A percentile compares a stretch with the other conserved stretches of the same genome.
phyloP scores from a whole-genome alignment of 2,113 vertebrate genomes.

The Toxotes jaculatrix region DNA sequence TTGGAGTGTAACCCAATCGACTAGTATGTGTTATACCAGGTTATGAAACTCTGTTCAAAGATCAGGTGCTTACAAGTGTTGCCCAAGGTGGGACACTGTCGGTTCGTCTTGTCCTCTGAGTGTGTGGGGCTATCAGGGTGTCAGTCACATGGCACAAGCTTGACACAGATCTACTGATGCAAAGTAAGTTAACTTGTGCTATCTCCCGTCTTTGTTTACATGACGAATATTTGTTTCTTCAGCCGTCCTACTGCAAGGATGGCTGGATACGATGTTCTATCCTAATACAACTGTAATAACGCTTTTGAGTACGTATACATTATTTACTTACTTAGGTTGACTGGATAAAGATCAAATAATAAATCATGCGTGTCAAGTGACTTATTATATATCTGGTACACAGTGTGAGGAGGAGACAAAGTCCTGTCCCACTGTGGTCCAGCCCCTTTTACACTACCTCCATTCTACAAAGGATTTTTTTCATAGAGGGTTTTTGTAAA shows the following conservation, averaged over 20 bases:
- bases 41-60: constrained; percentile 44
- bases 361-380: not conserved
- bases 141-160: constrained; percentile 8
- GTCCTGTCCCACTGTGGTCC: not conserved
- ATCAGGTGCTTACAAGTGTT: constrained; percentile 34
- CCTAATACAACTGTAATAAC: not conserved
- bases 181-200: not conserved
- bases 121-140: not conserved
- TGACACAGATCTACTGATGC: constrained; percentile 13
- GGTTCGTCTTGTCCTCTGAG: constrained; percentile 2
- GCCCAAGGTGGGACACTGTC: not conserved
- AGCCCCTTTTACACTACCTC: not conserved
- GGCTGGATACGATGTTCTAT: not conserved
- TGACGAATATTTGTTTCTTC: not conserved
- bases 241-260: not conserved
- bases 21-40: not conserved
- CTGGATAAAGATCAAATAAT: not conserved
- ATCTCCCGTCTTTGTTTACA: constrained; percentile 3
- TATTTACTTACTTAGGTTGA: not conserved
- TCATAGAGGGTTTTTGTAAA: not conserved
- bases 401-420: not conserved
- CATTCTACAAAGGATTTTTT: not conserved
- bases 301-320: no score
- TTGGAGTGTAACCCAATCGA: not conserved
- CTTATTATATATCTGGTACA: not conserved